Conservation (phyloP, 2,888 invertebrate species). For the Trachelus stipa region DNA sequence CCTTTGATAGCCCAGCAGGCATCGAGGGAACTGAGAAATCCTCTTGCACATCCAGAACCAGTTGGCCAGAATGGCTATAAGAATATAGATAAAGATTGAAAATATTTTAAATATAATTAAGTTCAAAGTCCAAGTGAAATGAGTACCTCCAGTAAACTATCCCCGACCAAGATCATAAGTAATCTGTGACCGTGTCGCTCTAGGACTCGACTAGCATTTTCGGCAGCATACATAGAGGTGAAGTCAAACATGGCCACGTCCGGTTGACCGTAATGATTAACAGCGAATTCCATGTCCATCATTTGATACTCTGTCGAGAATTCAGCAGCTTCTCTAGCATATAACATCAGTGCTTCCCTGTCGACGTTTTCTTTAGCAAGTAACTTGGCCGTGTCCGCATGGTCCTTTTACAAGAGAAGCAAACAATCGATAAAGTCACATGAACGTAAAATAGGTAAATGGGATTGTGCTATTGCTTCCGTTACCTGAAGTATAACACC, state of each 20-base stretch:
- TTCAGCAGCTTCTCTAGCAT: constrained; percentile 94
- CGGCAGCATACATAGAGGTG: constrained; percentile 98
- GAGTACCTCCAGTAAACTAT: constrained; percentile 89
- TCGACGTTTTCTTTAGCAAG: constrained; percentile 92
- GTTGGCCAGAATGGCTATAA: constrained; percentile 96
- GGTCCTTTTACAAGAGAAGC: constrained; percentile 74
- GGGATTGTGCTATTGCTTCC: background rate
- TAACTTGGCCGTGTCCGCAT: constrained; percentile 88
- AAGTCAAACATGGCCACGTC: constrained; percentile 99
- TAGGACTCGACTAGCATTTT: constrained; percentile 90
- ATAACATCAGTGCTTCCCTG: constrained; percentile 86
- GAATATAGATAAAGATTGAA: constrained; percentile 20
- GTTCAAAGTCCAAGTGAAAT: background rate
- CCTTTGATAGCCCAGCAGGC: constrained; percentile 94
- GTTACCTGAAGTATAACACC: constrained; percentile 87
- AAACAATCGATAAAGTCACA: background rate
- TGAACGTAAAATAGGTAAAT: background rate
- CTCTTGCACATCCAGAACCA: constrained; percentile 97
- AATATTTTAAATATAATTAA: background rate
- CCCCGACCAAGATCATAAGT: constrained; percentile 92
- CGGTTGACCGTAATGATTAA: constrained; percentile 97
- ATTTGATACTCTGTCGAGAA: constrained; percentile 91
- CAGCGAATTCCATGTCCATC: constrained; percentile 92
- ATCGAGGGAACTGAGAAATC: constrained; percentile 95
- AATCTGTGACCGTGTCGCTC: constrained; percentile 81